These are phyloP conservation scores for Parazoanthus darwini DNA, from an alignment of 92 coral and sea anemone genomes.

Conservation along the genomic window DNA sequence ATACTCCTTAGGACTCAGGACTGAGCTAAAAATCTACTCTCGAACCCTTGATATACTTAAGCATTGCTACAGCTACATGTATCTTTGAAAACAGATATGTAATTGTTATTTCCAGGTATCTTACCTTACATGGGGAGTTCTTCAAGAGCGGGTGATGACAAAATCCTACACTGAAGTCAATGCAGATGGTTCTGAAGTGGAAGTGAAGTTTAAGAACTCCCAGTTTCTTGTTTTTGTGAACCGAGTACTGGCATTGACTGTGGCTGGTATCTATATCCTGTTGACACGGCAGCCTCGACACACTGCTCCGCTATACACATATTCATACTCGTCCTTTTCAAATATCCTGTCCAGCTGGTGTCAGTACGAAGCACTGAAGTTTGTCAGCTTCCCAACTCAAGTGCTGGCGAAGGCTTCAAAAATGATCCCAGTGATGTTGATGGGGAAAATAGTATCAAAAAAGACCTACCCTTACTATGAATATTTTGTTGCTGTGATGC, in stretches of 20 bases:
- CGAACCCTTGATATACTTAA: too few relatives aligned
- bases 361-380: constrained; percentile 96
- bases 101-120: constrained; percentile 45
- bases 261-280: constrained; percentile 68
- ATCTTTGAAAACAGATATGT: too few relatives aligned
- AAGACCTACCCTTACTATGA: constrained; percentile 89
- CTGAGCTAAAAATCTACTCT: too few relatives aligned
- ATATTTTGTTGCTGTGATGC: constrained; percentile 85
- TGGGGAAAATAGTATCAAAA: constrained; percentile 91
- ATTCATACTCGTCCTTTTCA: constrained; percentile 93
- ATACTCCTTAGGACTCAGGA: too few relatives aligned
- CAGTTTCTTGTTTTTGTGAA: constrained; percentile 93
- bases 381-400: constrained; percentile 96
- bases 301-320: constrained; percentile 87
- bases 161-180: constrained; percentile 57
- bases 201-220: constrained; percentile 81
- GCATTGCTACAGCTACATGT: too few relatives aligned
- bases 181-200: constrained; percentile 70
- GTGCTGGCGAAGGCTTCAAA: constrained; percentile 95
- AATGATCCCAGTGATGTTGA: constrained; percentile 98
- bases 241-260: constrained; percentile 81
- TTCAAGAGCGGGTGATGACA: constrained; percentile 96
- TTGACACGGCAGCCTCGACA: constrained; percentile 86
- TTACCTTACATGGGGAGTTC: constrained; percentile 94
- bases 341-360: constrained; percentile 98